phyloP scores from a whole-genome alignment of 2,797 vertebrate species.

The Microchirus variegatus region DNA sequence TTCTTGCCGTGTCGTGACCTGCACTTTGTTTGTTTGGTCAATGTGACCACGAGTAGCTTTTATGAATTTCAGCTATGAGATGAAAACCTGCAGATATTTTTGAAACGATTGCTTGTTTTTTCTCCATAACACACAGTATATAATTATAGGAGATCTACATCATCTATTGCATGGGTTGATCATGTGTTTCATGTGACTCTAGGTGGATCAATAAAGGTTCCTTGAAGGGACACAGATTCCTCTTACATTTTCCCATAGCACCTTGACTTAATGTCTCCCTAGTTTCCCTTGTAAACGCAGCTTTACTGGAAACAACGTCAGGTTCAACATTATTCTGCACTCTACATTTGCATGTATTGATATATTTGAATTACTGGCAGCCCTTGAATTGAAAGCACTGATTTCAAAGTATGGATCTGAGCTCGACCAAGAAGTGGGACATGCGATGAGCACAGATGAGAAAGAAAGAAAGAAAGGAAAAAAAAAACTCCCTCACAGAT shows the following conservation, averaged over 20 bases:
- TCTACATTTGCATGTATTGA: constrained; percentile 7
- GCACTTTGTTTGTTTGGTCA: constrained; percentile 41
- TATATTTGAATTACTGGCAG: constrained; percentile 4
- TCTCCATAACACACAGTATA: too few relatives aligned
- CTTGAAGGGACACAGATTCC: constrained; percentile 13
- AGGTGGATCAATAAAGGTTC: background rate
- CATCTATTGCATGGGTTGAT: constrained; percentile 8
- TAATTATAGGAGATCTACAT: too few relatives aligned
- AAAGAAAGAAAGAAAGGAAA: constrained; percentile 13
- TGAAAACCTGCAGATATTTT: too few relatives aligned
- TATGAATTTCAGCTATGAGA: constrained; percentile 39
- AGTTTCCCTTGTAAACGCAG: constrained; percentile 4
- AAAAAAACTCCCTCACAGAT: constrained; percentile 1
- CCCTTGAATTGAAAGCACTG: constrained; percentile 8
- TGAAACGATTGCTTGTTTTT: too few relatives aligned
- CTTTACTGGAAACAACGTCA: constrained; percentile 1
- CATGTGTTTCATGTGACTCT: background rate
- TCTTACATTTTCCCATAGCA: background rate
- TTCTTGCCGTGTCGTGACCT: constrained; percentile 29
- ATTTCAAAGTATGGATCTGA: constrained; percentile 2
- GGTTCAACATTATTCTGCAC: background rate
- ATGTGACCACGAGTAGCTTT: constrained; percentile 30
- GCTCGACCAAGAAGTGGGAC: constrained; percentile 13
- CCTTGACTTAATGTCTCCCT: constrained; percentile 3
- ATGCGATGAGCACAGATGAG: constrained; percentile 21